A percentile compares a stretch with the other conserved stretches of the same genome.
These are phyloP conservation scores for Geodia barretti DNA, from an alignment of 37 sponge, comb jelly and placozoan species.

Conservation along the genomic window DNA sequence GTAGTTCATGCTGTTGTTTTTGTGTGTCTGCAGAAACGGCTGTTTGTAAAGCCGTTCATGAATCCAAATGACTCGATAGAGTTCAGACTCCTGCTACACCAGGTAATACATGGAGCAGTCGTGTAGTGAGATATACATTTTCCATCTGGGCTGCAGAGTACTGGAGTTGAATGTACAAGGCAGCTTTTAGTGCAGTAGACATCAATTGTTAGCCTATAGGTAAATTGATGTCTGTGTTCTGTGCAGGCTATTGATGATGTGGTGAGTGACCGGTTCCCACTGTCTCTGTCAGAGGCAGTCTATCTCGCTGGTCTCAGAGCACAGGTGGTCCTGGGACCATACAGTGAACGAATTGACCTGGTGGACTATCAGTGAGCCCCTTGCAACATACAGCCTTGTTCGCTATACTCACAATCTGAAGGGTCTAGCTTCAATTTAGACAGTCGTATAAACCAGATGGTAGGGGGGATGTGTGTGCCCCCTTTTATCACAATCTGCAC, in stretches of 20 bases:
- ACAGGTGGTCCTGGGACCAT: constrained; percentile 78
- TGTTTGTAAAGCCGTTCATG: constrained; percentile 86
- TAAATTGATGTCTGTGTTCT: neutral
- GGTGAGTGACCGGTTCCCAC: constrained; percentile 85
- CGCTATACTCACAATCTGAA: neutral
- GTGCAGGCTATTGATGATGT: constrained; percentile 85
- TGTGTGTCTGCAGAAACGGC: constrained; percentile 69
- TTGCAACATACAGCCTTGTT: neutral
- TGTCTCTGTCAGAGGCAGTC: constrained; percentile 79
- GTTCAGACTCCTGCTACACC: constrained; percentile 85
- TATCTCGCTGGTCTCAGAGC: constrained; percentile 89
- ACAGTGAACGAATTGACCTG: constrained; percentile 51
- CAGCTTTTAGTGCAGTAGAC: neutral
- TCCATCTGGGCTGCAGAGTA: too few species aligned
- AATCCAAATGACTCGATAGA: constrained; percentile 83
- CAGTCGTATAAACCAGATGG: too few species aligned
- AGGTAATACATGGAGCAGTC: constrained; percentile 49
- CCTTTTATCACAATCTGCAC: too few species aligned
- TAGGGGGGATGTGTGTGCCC: too few species aligned
- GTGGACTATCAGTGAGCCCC: constrained; percentile 65
- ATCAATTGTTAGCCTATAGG: too few species aligned
- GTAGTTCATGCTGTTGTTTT: neutral
- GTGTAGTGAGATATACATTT: too few species aligned
- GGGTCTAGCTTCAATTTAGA: too few species aligned
- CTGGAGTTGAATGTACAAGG: too few species aligned